Evolutionary conservation across 2,113 vertebrate genomes (phyloP).

Genomic region (Triplophysa dalaica): DNA sequence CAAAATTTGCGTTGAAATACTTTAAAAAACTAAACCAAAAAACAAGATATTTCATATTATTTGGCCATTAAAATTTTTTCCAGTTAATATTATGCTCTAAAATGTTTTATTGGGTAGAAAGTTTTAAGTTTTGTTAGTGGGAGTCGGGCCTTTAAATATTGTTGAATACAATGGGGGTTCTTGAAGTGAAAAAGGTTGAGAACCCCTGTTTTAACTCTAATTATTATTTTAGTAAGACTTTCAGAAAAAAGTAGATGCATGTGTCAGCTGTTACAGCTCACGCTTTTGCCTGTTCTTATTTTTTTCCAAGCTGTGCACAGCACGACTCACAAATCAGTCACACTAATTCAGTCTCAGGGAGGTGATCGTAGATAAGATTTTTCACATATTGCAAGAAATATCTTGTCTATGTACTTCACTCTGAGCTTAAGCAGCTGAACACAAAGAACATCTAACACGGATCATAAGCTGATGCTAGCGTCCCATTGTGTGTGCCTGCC

Average conservation of each 20-base stretch:
- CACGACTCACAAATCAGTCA: not conserved
- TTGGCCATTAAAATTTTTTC: too few relatives aligned
- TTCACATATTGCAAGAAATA: not conserved
- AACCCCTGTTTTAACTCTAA: too few relatives aligned
- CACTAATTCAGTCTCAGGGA: not conserved
- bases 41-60: not conserved
- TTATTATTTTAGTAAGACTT: too few relatives aligned
- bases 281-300: constrained; percentile 1
- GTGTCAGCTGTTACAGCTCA: not conserved
- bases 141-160: too few relatives aligned
- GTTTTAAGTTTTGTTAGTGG: too few relatives aligned
- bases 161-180: too few relatives aligned
- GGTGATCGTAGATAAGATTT: not conserved
- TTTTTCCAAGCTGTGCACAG: not conserved
- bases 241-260: constrained; percentile 3
- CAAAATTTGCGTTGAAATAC: too few relatives aligned
- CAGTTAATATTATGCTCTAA: too few relatives aligned
- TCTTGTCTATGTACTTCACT: too few relatives aligned
- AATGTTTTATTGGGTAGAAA: too few relatives aligned
- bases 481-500: constrained; percentile 29
- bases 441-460: constrained; percentile 17
- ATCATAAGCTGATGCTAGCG: not conserved
- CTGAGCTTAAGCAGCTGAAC: not conserved
- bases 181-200: too few relatives aligned
- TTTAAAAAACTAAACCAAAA: too few relatives aligned